Evolutionary conservation across 2,797 vertebrate species (phyloP), one percentile per base, ranked within the genome.

Genomic region (Periparus ater): DNA sequence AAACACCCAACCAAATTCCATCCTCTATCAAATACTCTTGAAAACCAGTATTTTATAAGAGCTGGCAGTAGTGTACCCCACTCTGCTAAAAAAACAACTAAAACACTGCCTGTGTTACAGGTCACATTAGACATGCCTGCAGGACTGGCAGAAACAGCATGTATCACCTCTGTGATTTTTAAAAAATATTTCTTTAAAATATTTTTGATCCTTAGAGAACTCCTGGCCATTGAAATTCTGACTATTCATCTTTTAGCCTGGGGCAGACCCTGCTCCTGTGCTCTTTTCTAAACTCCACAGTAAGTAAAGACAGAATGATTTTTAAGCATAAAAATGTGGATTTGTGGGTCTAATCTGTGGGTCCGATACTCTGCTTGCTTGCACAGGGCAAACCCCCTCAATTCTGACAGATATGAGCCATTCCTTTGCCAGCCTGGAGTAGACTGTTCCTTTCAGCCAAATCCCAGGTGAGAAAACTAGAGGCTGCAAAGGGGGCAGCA

Each of bases 401-500:
- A 0, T 2, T 12, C 11, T 62, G 61, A 38, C 16, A 78, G 53
- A 18, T 21, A 26, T 0, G 6, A 83, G 27, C 27, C 63, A 27
- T 36, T 36, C 25, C 68, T 25, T 6, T 38, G 32, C 9, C 27
- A 60, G 51, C 8, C 30, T 12, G 3, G 44, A 70, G 26, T 1
- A 3, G 17, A 14, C 19, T 13, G 7, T 2, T 74, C 40, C 26
- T 18, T 68, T 20, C 36, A 68, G 40, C 30, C 38, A 44, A 32
- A 51, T 44, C 20, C 27, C 25, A 51, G 60, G 22, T 67, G 29
- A 30, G 21, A 58, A 70, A 67, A 55, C 14, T 2, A 55, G 60
- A 32, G 36, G 19, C 17, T 36, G 21, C 32, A 58, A 40, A 72
- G 14, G 4, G 6, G 3, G 6, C 0, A 2, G 55, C 0, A 0